A percentile compares a stretch with the other conserved stretches of the same genome.
phyloP scores from a whole-genome alignment of 2,888 invertebrate genomes.

The Kryphioiulus occultus region DNA sequence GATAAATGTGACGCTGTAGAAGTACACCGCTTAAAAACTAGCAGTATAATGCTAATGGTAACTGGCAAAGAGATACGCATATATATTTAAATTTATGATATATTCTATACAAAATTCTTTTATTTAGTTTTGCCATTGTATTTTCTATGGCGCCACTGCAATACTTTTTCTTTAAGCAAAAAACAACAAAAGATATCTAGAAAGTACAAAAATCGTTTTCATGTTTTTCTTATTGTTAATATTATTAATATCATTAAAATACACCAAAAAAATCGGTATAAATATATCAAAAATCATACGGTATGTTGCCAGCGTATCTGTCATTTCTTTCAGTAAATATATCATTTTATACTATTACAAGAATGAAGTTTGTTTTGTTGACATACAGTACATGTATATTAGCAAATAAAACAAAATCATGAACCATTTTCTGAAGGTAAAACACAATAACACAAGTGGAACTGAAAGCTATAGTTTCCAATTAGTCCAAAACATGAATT shows the following conservation, averaged over 20 bases:
- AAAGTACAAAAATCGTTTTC: background rate
- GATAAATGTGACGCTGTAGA: background rate
- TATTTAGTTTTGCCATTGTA: conserved; percentile 1
- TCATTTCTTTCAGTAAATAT: no score
- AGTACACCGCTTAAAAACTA: background rate
- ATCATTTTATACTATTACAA: no score
- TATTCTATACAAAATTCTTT: background rate
- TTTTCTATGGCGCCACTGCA: background rate
- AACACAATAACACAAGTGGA: no score
- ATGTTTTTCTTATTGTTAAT: background rate
- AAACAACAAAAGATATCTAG: background rate
- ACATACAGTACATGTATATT: no score
- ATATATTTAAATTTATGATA: background rate
- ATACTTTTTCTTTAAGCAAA: background rate
- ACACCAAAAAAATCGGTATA: background rate
- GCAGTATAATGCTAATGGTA: background rate
- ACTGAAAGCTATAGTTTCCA: no score
- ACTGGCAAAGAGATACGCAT: background rate
- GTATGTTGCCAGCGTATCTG: no score
- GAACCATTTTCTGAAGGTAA: no score
- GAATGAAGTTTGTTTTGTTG: no score
- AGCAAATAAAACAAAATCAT: no score
- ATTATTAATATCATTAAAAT: background rate
- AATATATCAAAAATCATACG: background rate
- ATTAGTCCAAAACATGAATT: no score